phyloP scores from a whole-genome alignment of 1,140 invertebrate genomes.

The Meloidogyne floridensis region DNA sequence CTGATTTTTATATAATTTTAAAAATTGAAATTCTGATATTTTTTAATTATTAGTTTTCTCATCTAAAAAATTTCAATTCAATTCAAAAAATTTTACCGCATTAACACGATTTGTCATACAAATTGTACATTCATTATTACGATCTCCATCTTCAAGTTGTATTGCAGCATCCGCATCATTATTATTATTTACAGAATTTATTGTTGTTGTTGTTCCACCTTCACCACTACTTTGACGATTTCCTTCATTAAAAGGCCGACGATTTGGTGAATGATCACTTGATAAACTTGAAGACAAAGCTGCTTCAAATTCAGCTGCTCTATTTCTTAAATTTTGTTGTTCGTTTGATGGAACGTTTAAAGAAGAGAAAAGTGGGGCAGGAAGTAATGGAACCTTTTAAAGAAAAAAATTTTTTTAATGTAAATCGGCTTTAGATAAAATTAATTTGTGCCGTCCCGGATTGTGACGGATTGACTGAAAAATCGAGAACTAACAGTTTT shows the following conservation, averaged over 20 bases:
- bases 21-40: too few relatives aligned
- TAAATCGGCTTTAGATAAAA: not conserved
- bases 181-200: slow-evolving; percentile 11
- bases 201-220: not conserved
- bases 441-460: too few relatives aligned
- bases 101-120: slow-evolving; percentile 44
- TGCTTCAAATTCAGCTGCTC: slow-evolving; percentile 8
- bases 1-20: too few relatives aligned
- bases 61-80: not conserved
- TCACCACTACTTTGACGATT: not conserved
- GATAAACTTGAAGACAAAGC: slow-evolving; percentile 13
- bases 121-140: slow-evolving; percentile 40
- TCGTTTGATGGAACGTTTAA: slow-evolving; percentile 20
- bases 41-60: too few relatives aligned
- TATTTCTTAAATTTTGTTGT: slow-evolving; percentile 1
- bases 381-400: slow-evolving; percentile 27
- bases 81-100: slow-evolving; percentile 26
- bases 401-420: not conserved
- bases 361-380: slow-evolving; percentile 30
- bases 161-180: not conserved
- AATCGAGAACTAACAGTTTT: too few relatives aligned
- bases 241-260: not conserved
- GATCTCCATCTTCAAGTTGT: slow-evolving; percentile 18
- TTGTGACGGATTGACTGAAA: too few relatives aligned
- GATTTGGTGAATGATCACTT: slow-evolving; percentile 18